Conservation (phyloP, 2,888 invertebrate genomes). For the Palloptera scutellata region DNA sequence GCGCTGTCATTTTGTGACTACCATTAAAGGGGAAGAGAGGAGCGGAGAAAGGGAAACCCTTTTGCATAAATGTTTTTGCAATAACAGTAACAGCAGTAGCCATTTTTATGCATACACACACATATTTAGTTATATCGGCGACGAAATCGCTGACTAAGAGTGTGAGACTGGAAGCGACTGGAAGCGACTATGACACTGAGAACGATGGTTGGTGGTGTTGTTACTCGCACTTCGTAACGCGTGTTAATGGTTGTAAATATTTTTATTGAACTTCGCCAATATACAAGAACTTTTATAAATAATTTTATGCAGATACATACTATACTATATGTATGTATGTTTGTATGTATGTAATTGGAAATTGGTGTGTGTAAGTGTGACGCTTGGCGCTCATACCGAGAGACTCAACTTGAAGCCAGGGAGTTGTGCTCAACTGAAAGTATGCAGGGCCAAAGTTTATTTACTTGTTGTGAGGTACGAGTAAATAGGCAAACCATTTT, state of each 20-base stretch:
- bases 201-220: conserved; percentile 29
- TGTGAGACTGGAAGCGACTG: background rate
- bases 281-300: background rate
- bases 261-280: conserved; percentile 55
- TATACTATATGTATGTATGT: background rate
- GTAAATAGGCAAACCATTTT: too few relatives aligned
- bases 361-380: background rate
- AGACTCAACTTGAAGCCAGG: too few relatives aligned
- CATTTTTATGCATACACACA: background rate
- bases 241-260: conserved; percentile 59
- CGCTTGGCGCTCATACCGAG: too few relatives aligned
- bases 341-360: background rate
- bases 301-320: background rate
- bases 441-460: too few relatives aligned
- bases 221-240: conserved; percentile 37
- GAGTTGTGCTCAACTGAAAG: too few relatives aligned
- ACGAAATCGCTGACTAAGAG: background rate
- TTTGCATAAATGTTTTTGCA: too few relatives aligned
- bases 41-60: too few relatives aligned
- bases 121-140: background rate
- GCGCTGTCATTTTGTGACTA: too few relatives aligned
- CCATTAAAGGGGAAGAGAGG: too few relatives aligned
- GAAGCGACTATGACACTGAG: background rate
- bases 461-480: too few relatives aligned
- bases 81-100: background rate